These are phyloP conservation scores for Nasonia longicornis DNA, from an alignment of 1,140 invertebrate species.

Conservation along the genomic window DNA sequence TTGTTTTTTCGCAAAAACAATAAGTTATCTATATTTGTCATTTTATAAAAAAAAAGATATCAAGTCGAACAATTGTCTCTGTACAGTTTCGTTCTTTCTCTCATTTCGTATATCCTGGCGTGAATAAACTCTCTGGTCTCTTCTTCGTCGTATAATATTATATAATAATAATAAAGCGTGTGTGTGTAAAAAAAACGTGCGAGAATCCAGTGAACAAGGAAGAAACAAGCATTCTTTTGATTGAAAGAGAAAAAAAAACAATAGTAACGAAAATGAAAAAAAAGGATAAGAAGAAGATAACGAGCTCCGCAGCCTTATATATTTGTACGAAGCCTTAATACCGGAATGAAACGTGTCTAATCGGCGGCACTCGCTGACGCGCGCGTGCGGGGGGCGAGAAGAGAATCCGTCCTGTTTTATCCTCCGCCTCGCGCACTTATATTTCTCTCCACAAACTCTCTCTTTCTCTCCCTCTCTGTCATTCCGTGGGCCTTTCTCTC, in stretches of 20 bases:
- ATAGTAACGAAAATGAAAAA: not conserved
- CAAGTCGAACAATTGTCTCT: conserved; percentile 62
- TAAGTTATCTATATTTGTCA: conserved; percentile 66
- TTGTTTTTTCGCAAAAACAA: conserved; percentile 63
- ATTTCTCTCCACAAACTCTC: conserved; percentile 21
- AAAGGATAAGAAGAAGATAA: not conserved
- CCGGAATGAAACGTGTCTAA: conserved; percentile 19
- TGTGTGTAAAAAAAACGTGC: conserved; percentile 2
- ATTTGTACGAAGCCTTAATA: not conserved
- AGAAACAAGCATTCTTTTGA: not conserved
- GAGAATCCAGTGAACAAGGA: not conserved
- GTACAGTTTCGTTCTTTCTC: conserved; percentile 56
- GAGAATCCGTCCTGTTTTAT: conserved; percentile 37
- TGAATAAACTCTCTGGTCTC: conserved; percentile 23
- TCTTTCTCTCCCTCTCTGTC: conserved; percentile 35
- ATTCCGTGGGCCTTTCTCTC: conserved; percentile 21
- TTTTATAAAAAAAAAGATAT: conserved; percentile 48
- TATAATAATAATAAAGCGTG: not conserved
- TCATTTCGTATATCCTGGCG: not conserved
- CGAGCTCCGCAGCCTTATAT: not conserved
- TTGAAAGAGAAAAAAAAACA: not conserved
- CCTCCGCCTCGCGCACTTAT: conserved; percentile 44
- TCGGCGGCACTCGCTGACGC: not conserved
- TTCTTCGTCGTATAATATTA: conserved; percentile 10
- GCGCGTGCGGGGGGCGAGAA: not conserved